These are phyloP conservation scores for Acronicta psi DNA, from an alignment of 2,888 invertebrate genomes.

Conservation along the genomic window DNA sequence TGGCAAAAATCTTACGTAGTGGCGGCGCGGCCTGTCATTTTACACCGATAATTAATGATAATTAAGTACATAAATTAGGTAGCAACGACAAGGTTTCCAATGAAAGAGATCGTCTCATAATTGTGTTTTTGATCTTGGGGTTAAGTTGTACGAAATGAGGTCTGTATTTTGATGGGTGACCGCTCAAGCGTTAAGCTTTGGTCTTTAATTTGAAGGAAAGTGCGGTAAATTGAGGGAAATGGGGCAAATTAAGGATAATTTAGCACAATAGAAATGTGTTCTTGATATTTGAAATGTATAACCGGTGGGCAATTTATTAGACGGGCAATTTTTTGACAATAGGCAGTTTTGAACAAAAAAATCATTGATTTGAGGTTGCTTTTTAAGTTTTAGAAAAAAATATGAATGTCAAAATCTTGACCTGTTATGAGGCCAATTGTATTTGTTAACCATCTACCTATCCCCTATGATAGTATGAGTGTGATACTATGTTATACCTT, in stretches of 20 bases:
- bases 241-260: slow-evolving; percentile 17
- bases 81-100: slow-evolving; percentile 23
- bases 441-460: no score
- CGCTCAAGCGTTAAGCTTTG: slow-evolving; percentile 32
- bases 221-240: slow-evolving; percentile 17
- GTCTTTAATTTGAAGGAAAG: slow-evolving; percentile 28
- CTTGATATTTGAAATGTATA: not conserved
- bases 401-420: no score
- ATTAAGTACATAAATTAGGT: slow-evolving; percentile 45
- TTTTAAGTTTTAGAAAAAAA: no score
- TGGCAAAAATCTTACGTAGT: not conserved
- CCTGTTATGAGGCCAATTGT: no score
- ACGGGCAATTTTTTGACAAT: not conserved
- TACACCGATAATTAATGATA: slow-evolving; percentile 46
- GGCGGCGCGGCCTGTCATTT: slow-evolving; percentile 30
- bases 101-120: slow-evolving; percentile 31
- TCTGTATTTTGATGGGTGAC: slow-evolving; percentile 41
- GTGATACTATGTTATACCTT: no score
- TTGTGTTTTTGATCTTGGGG: slow-evolving; percentile 34
- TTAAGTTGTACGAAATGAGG: slow-evolving; percentile 39
- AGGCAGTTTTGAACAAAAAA: not conserved
- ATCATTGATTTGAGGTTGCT: no score
- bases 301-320: not conserved
- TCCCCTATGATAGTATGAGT: no score
- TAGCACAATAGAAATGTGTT: not conserved